Percentiles rank a stretch among this genome's conserved stretches.
Evolutionary conservation across 2,797 vertebrate genomes (phyloP).

Genomic region (Scolopax rusticola): DNA sequence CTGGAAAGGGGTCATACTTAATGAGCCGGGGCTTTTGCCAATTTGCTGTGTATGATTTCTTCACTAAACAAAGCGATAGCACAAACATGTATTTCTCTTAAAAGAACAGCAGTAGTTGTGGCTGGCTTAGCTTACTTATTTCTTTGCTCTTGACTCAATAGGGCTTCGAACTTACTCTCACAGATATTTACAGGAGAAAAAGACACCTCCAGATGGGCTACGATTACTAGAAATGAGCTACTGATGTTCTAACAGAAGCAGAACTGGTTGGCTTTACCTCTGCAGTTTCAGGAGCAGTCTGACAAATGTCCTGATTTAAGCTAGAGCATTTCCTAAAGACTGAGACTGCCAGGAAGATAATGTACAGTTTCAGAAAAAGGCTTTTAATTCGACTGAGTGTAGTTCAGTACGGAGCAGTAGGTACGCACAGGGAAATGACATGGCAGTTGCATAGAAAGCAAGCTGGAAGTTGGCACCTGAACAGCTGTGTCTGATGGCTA

Average conservation of each 20-base stretch:
- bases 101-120: neutral
- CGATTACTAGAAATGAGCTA: neutral
- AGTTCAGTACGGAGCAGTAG: neutral
- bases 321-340: neutral
- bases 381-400: neutral
- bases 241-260: neutral
- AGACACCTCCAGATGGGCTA: neutral
- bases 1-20: neutral
- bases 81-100: neutral
- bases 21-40: neutral
- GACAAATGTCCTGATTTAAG: neutral
- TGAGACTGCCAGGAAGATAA: neutral
- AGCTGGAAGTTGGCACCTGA: neutral
- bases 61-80: neutral
- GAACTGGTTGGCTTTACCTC: neutral
- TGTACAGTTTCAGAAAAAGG: neutral
- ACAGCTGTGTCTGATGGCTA: neutral
- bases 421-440: neutral
- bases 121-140: neutral
- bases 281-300: neutral
- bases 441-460: fast-evolving
- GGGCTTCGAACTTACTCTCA: neutral
- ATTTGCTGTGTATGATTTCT: neutral
- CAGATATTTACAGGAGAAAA: neutral
- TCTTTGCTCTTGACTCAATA: neutral